Percentiles rank a stretch among this genome's conserved stretches.
Conservation (phyloP, 1,140 invertebrate genomes). For the Scylla paramamosain region DNA sequence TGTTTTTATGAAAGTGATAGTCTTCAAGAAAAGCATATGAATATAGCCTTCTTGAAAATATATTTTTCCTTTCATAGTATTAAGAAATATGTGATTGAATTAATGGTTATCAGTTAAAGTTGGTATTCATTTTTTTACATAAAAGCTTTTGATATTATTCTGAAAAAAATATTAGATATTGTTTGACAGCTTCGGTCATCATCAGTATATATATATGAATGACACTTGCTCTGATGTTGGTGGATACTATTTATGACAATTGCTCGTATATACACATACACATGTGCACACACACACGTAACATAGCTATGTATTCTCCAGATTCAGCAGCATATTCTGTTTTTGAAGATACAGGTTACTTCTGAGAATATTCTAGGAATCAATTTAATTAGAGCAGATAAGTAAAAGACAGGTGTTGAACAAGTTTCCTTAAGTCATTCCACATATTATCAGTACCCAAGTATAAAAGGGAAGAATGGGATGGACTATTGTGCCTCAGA, state of each 20-base stretch:
- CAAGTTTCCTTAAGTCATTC: not conserved
- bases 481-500: not conserved
- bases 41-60: conserved; percentile 28
- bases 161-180: not conserved
- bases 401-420: conserved; percentile 5
- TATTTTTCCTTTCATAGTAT: conserved; percentile 38
- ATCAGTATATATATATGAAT: not conserved
- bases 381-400: not conserved
- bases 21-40: not conserved
- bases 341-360: not conserved
- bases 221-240: not conserved
- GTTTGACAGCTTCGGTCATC: not conserved
- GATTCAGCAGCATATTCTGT: not conserved
- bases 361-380: not conserved
- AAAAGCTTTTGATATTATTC: not conserved
- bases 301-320: not conserved
- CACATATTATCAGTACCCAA: not conserved
- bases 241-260: not conserved
- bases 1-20: conserved; percentile 37
- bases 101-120: not conserved
- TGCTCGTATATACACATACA: not conserved
- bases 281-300: not conserved
- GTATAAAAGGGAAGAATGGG: not conserved
- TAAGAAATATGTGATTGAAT: conserved; percentile 30
- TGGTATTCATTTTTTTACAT: not conserved